Evolutionary conservation across 64 coral and sea anemone genomes (phyloP).

Genomic region (Orbicella faveolata): DNA sequence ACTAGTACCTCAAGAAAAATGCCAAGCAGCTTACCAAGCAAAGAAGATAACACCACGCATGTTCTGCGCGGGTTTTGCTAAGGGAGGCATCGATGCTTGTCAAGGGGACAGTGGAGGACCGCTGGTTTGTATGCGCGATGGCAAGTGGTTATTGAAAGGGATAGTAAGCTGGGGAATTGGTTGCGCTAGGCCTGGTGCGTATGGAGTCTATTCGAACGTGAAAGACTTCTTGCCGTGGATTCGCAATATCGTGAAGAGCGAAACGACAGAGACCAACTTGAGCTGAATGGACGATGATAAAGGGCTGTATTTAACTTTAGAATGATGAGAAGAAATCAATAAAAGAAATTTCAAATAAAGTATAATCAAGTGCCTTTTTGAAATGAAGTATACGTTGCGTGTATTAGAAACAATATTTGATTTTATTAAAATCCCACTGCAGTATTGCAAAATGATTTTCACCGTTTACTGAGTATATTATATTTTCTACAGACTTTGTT

Average conservation of each 20-base stretch:
- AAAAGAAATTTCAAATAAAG: too few species aligned
- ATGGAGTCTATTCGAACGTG: slow-evolving; percentile 64
- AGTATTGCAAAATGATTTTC: too few species aligned
- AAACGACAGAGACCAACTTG: not conserved
- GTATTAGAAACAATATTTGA: too few species aligned
- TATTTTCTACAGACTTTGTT: too few species aligned
- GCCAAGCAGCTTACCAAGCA: slow-evolving; percentile 37
- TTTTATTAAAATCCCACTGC: too few species aligned
- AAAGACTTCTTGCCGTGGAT: slow-evolving; percentile 55
- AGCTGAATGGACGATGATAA: not conserved
- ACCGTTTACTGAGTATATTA: too few species aligned
- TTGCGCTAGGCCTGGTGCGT: slow-evolving; percentile 47
- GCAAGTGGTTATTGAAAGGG: slow-evolving; percentile 60
- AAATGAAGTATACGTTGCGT: too few species aligned
- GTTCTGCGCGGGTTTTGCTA: slow-evolving; percentile 63
- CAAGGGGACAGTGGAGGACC: slow-evolving; percentile 75
- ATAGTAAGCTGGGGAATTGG: slow-evolving; percentile 71
- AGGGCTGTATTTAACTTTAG: not conserved
- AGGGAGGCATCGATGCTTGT: slow-evolving; percentile 74
- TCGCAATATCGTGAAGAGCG: slow-evolving; percentile 6
- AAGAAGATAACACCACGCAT: slow-evolving; percentile 53
- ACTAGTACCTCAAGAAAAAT: slow-evolving; percentile 24
- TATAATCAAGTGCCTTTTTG: too few species aligned
- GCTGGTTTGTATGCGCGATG: slow-evolving; percentile 52
- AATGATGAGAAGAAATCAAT: too few species aligned